Percentiles rank a stretch among this genome's conserved stretches.
These are phyloP conservation scores for Achlya flavicornis DNA, from an alignment of 2,888 invertebrate species.

Conservation along the genomic window DNA sequence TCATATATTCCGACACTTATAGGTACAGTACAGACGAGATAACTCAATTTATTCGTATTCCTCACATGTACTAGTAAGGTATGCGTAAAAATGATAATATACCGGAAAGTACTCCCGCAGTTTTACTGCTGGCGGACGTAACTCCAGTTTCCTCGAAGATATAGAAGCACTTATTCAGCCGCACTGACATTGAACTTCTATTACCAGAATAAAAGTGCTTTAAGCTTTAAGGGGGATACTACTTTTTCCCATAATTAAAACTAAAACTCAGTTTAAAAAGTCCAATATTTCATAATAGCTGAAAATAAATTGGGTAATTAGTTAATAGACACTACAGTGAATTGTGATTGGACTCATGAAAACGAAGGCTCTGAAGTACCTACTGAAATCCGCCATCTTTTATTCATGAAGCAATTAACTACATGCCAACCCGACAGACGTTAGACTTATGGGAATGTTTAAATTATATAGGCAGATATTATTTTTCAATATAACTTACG, in stretches of 20 bases:
- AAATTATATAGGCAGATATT: neutral
- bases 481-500: neutral
- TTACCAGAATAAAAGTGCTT: neutral
- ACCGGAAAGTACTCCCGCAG: neutral
- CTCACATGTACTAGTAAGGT: neutral
- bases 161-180: neutral
- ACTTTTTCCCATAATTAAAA: neutral
- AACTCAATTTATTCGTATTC: neutral
- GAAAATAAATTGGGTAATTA: conserved; percentile 2
- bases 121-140: neutral
- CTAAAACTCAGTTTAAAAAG: neutral
- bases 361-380: conserved; percentile 2
- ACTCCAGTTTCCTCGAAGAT: neutral
- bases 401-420: conserved; percentile 13
- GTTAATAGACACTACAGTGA: conserved; percentile 4
- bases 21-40: neutral
- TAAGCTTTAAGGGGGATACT: no score
- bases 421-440: neutral
- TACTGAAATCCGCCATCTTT: neutral
- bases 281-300: neutral
- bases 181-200: neutral
- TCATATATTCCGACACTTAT: no score
- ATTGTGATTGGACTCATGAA: conserved; percentile 7
- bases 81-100: conserved; percentile 1
- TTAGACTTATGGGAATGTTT: neutral